Conservation (phyloP, 2,888 invertebrate species). For the Campaea margaritaria region DNA sequence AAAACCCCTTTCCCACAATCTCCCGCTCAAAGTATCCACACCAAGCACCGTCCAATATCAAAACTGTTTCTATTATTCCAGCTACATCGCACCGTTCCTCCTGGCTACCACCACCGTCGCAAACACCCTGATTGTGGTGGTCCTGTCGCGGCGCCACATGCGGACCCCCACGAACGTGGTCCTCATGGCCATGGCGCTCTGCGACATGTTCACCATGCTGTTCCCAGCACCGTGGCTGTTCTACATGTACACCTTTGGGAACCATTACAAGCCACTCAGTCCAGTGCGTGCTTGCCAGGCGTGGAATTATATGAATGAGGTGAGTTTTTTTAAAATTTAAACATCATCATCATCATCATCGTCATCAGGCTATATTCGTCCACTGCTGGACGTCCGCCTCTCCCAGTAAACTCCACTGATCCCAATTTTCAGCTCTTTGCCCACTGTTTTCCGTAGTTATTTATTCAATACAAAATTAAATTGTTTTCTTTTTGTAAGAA, state of each 20-base stretch:
- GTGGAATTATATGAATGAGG: slow-evolving; percentile 92
- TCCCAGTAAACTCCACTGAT: too few relatives aligned
- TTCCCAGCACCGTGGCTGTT: slow-evolving; percentile 96
- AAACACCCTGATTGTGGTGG: slow-evolving; percentile 95
- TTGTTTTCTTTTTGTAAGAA: too few relatives aligned
- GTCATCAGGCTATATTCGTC: too few relatives aligned
- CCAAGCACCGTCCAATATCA: not conserved
- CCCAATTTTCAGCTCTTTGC: too few relatives aligned
- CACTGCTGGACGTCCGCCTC: too few relatives aligned
- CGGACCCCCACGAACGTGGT: slow-evolving; percentile 96
- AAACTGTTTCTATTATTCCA: slow-evolving; percentile 46
- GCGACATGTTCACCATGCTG: slow-evolving; percentile 96
- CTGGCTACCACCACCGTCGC: slow-evolving; percentile 95
- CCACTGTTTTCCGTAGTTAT: too few relatives aligned
- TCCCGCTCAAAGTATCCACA: too few relatives aligned
- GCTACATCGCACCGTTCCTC: slow-evolving; percentile 92
- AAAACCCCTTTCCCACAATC: too few relatives aligned
- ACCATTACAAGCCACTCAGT: slow-evolving; percentile 92
- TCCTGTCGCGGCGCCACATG: slow-evolving; percentile 96
- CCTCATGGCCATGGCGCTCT: slow-evolving; percentile 97
- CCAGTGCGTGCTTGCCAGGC: slow-evolving; percentile 92
- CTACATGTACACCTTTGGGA: slow-evolving; percentile 96
- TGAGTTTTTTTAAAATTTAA: slow-evolving; percentile 76
- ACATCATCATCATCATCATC: too few relatives aligned
- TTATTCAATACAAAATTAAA: too few relatives aligned